phyloP scores from a whole-genome alignment of 2,113 vertebrate species.

The Brachyistius frenatus region DNA sequence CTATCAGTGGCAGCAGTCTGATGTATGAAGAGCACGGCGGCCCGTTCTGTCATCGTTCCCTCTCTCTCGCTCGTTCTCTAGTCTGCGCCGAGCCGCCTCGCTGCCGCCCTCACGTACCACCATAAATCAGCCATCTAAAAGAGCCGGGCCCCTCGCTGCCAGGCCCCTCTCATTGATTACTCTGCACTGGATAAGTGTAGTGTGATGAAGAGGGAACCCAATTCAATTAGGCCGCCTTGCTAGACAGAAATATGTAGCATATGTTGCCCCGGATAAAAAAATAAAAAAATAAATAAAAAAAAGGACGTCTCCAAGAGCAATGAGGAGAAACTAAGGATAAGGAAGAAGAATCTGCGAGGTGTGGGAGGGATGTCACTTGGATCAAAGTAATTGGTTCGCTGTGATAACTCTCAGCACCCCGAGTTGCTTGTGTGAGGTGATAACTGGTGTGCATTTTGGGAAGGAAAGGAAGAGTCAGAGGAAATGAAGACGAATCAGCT shows the following conservation, averaged over 20 bases:
- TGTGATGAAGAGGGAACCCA: constrained; percentile 68
- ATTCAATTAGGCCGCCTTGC: constrained; percentile 74
- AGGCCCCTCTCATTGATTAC: constrained; percentile 73
- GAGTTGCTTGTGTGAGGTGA: constrained; percentile 30
- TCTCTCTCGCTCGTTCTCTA: constrained; percentile 49
- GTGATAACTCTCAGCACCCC: constrained; percentile 39
- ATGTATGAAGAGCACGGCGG: constrained; percentile 32
- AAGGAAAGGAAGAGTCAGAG: background rate
- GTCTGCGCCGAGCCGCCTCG: background rate
- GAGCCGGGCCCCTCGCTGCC: constrained; percentile 61
- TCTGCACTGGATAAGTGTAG: constrained; percentile 62
- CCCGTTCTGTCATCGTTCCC: constrained; percentile 62
- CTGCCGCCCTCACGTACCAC: constrained; percentile 29
- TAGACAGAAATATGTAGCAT: constrained; percentile 61
- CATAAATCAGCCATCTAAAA: constrained; percentile 74
- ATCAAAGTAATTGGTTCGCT: constrained; percentile 66
- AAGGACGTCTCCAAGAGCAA: constrained; percentile 26
- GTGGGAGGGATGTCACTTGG: constrained; percentile 33
- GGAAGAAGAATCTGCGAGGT: constrained; percentile 33
- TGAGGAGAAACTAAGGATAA: constrained; percentile 16
- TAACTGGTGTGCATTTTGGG: constrained; percentile 33
- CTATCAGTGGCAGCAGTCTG: constrained; percentile 35
- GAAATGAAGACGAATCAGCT: background rate
- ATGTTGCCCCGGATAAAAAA: constrained; percentile 20
- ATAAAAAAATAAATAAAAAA: no score